Percentiles rank a stretch among this genome's conserved stretches.
Evolutionary conservation across 2,797 vertebrate species (phyloP).

Genomic region (Zalophus californianus): DNA sequence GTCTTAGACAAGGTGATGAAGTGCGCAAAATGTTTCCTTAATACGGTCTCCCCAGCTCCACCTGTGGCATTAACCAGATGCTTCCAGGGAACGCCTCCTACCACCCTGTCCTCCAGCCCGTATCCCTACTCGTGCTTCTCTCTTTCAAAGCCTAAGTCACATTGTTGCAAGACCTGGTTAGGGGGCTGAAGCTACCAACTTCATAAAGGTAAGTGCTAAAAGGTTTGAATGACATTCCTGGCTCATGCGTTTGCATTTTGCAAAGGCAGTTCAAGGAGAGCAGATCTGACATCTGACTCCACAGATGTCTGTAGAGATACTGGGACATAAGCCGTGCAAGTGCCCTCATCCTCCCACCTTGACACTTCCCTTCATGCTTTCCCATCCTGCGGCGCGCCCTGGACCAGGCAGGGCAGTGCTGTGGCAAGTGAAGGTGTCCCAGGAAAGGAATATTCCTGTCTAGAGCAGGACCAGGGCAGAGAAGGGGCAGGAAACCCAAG

Average conservation of each 20-base stretch:
- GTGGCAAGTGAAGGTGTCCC: too few species aligned
- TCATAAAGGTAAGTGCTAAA: not conserved
- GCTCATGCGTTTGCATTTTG: not conserved
- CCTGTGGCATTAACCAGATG: not conserved
- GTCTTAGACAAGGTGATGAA: not conserved
- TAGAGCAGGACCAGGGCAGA: not conserved
- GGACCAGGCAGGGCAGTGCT: not conserved
- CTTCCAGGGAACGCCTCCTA: not conserved
- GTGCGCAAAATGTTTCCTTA: not conserved
- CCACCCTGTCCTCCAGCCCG: not conserved
- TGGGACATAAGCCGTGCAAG: accelerated
- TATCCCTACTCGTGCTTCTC: not conserved
- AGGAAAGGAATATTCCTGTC: not conserved
- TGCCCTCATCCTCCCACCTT: accelerated
- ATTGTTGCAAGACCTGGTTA: not conserved
- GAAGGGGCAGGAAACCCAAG: not conserved
- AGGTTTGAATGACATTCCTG: too few species aligned
- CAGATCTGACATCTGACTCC: not conserved
- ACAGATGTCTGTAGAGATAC: not conserved
- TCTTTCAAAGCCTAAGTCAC: not conserved
- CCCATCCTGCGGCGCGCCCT: accelerated
- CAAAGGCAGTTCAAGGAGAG: not conserved
- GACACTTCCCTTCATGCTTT: not conserved
- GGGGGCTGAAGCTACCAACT: not conserved
- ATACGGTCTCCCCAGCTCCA: not conserved